A percentile compares a stretch with the other conserved stretches of the same genome.
phyloP scores from a whole-genome alignment of 2,797 vertebrate genomes.

The Atherinosoma microstoma region DNA sequence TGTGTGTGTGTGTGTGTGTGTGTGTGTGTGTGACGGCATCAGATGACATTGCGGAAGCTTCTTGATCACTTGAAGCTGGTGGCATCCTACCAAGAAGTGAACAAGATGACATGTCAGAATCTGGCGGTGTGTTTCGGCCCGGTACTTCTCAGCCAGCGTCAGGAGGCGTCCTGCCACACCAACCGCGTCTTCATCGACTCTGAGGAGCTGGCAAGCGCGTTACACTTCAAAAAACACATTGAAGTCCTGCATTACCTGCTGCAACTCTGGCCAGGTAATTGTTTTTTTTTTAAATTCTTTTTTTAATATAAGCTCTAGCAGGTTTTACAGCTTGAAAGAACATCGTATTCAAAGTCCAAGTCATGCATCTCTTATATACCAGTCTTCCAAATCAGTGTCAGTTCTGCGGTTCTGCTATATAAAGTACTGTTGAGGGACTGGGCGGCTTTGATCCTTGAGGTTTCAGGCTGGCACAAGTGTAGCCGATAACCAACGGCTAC shows the following conservation, averaged over 20 bases:
- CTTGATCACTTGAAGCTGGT: constrained; percentile 96
- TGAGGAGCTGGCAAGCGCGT: constrained; percentile 93
- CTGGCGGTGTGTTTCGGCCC: constrained; percentile 98
- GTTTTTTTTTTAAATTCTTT: neutral
- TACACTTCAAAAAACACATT: constrained; percentile 99
- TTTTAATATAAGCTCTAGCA: neutral
- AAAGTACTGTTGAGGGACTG: constrained; percentile 38
- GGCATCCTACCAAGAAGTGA: constrained; percentile 93
- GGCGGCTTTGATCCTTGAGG: constrained; percentile 67
- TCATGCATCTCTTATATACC: neutral
- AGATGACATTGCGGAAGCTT: constrained; percentile 93
- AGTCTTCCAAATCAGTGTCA: constrained; percentile 29
- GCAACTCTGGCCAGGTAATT: constrained; percentile 95
- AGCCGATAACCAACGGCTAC: constrained; percentile 58
- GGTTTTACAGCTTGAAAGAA: neutral
- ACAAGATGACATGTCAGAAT: constrained; percentile 99
- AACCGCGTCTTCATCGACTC: constrained; percentile 97
- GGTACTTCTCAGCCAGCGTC: constrained; percentile 93
- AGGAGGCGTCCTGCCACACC: constrained; percentile 91
- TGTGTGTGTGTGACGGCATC: constrained; percentile 22
- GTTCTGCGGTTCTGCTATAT: constrained; percentile 50
- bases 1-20: constrained; percentile 29
- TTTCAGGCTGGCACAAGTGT: constrained; percentile 48
- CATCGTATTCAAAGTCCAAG: constrained; percentile 8
- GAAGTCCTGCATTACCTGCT: constrained; percentile 98